Percentiles rank a stretch among this genome's conserved stretches.
phyloP scores from a whole-genome alignment of 1,140 invertebrate species.

The Anoplophora glabripennis region DNA sequence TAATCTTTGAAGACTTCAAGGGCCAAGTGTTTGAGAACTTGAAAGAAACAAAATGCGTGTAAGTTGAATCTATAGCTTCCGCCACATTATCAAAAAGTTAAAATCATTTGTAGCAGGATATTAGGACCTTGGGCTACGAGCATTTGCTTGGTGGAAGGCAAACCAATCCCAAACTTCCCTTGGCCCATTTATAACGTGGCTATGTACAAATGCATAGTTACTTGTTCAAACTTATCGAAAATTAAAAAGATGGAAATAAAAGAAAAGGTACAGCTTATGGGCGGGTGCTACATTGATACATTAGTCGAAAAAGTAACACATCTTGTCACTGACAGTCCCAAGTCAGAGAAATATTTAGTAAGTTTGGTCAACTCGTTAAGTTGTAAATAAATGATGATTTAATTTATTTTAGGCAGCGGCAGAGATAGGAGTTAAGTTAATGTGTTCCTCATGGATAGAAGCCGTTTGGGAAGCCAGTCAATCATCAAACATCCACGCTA shows the following conservation, averaged over 20 bases:
- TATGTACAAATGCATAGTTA: slow-evolving; percentile 74
- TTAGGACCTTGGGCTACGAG: slow-evolving; percentile 78
- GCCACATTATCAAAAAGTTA: not conserved
- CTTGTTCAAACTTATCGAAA: slow-evolving; percentile 66
- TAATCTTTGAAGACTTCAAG: slow-evolving; percentile 70
- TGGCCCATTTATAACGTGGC: slow-evolving; percentile 77
- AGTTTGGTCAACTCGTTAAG: slow-evolving; percentile 29
- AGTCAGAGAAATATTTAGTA: slow-evolving; percentile 73
- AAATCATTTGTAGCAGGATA: slow-evolving; percentile 58
- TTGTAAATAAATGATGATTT: not conserved
- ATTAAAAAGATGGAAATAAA: slow-evolving; percentile 65
- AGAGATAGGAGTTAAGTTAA: slow-evolving; percentile 67
- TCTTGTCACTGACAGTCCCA: slow-evolving; percentile 72
- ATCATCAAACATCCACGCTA: slow-evolving; percentile 59
- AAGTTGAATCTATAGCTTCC: slow-evolving; percentile 48
- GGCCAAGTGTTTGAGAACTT: slow-evolving; percentile 67
- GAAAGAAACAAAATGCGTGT: slow-evolving; percentile 63
- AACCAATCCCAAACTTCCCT: slow-evolving; percentile 70
- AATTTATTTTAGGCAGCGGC: slow-evolving; percentile 62
- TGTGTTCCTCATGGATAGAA: slow-evolving; percentile 76
- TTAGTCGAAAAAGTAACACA: slow-evolving; percentile 76
- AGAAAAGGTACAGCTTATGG: slow-evolving; percentile 76
- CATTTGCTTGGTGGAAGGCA: slow-evolving; percentile 65
- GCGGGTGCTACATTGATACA: slow-evolving; percentile 69
- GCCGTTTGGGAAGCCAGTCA: slow-evolving; percentile 73